Base-by-base conservation (phyloP, 2,113 vertebrate genomes). In the Pholis gunnellus region DNA sequence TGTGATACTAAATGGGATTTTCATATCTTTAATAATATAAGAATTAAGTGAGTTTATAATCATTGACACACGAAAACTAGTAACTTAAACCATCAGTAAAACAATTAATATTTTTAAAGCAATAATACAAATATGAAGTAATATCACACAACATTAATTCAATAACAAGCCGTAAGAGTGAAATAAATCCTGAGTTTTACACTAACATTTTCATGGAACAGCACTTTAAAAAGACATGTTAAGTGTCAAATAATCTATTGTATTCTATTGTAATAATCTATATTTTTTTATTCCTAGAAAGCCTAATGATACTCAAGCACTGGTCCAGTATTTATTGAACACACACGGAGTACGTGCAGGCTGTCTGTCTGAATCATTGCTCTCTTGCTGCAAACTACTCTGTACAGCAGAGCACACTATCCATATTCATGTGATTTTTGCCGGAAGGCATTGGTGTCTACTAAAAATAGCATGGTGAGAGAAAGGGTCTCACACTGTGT, bases 401-500 rank as follows among this genome's bases (percentile, higher is more conserved):
- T 84, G 83, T 92, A 93, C 93, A 93, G 92, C 92, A 75, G 80
- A 93, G 92, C 91, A 81, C 87, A 91, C 83, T 89, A 94, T 96
- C 93, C 94, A 95, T 95, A 95, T 95, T 95, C 95, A 95, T 96
- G 95, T 87, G 90, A 91, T 93, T 92, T 95, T 94, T 93, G 94
- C 95, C 88, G 78, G 86, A 91, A 95, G 95, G 95, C 94, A 95
- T 92, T 91, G 91, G 92, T 94, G 89, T 94, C 91, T 93, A 91
- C 95, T 95, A 95, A 95, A 95, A 95, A 96, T 95, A 96, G 95
- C 91, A 80, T 80, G 84, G 85, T 87, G 92, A 94, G 93, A 93
- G 90, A 94, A 94, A 95, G 90, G 91, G 90, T 89, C 90, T 92
- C 88, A 84, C 93, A 87, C 80, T 92, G 88, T 87, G 90, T 87